Evolutionary conservation across 2,797 vertebrate genomes (phyloP), one percentile per base, ranked within the genome.

Genomic region (Enteromius mattozi): DNA sequence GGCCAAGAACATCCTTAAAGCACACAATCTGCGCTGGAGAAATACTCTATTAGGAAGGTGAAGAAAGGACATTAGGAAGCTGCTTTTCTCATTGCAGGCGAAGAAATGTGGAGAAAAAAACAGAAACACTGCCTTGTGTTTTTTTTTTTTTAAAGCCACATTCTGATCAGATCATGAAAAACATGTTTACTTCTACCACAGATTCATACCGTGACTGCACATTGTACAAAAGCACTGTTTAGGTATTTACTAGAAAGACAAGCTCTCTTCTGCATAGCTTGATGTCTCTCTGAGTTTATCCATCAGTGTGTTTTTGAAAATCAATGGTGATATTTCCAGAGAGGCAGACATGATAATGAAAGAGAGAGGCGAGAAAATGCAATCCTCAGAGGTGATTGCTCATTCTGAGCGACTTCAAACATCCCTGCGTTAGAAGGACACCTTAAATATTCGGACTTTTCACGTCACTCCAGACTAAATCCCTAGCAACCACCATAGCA

Each of bases 401-500:
- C 89, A 92, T 94, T 94, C 92, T 84, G 85, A 83, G 89, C 91
- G 86, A 90, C 92, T 92, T 93, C 91, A 88, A 92, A 88, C 91
- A 90, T 90, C 89, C 92, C 90, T 89, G 91, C 92, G 89, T 93
- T 92, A 94, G 92, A 95, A 94, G 93, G 93, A 94, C 94, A 95
- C 93, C 94, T 96, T 95, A 95, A 96, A 95, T 96, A 96, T 96
- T 95, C 94, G 88, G 94, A 94, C 92, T 93, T 93, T 93, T 92
- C 90, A 92, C 92, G 90, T 95, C 95, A 96, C 92, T 95, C 92
- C 88, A 76, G 90, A 88, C 93, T 95, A 95, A 96, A 95, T 95
- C 95, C 94, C 92, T 95, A 95, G 95, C 95, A 96, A 96, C 94
- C 95, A 94, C 93, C 95, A 92, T 96, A 94, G 94, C 95, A 96